Evolutionary conservation across 1,140 invertebrate genomes (phyloP).

Genomic region (Tenebrio molitor): DNA sequence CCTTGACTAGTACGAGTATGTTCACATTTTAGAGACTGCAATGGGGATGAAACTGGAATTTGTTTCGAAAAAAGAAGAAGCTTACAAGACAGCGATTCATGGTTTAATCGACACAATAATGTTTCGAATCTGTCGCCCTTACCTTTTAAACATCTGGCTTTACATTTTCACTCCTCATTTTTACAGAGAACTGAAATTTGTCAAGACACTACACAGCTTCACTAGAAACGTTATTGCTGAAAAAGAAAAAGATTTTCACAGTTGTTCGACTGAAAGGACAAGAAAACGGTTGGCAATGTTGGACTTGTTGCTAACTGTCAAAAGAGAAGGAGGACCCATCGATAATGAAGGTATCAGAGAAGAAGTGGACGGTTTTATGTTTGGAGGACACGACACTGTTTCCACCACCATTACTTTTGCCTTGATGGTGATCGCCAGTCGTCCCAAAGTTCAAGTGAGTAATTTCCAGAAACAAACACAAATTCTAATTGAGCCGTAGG

Average conservation of each 20-base stretch:
- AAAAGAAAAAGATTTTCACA: slow-evolving; percentile 42
- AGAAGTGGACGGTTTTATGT: slow-evolving; percentile 88
- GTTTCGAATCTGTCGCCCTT: slow-evolving; percentile 72
- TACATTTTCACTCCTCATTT: slow-evolving; percentile 67
- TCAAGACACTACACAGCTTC: slow-evolving; percentile 75
- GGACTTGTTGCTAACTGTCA: slow-evolving; percentile 79
- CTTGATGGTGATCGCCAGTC: slow-evolving; percentile 63
- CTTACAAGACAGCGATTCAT: slow-evolving; percentile 72
- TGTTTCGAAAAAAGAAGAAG: slow-evolving; percentile 70
- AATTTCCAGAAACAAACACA: too few relatives aligned
- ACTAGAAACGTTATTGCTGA: slow-evolving; percentile 67
- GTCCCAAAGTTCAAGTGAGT: slow-evolving; percentile 55
- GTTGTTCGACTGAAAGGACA: neutral
- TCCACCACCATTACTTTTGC: slow-evolving; percentile 64
- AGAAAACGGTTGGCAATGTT: slow-evolving; percentile 82
- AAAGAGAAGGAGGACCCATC: slow-evolving; percentile 68
- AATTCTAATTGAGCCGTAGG: too few relatives aligned
- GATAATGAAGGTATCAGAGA: slow-evolving; percentile 80
- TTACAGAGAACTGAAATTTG: slow-evolving; percentile 66
- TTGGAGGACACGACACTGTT: slow-evolving; percentile 72
- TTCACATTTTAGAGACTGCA: slow-evolving; percentile 79
- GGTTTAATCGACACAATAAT: slow-evolving; percentile 64
- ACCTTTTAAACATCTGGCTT: slow-evolving; percentile 72
- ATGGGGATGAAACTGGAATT: slow-evolving; percentile 80
- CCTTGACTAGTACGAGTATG: neutral